A percentile compares a stretch with the other conserved stretches of the same genome.
Evolutionary conservation across 2,113 vertebrate species (phyloP).

Genomic region (Leptobrachium ailaonicum): DNA sequence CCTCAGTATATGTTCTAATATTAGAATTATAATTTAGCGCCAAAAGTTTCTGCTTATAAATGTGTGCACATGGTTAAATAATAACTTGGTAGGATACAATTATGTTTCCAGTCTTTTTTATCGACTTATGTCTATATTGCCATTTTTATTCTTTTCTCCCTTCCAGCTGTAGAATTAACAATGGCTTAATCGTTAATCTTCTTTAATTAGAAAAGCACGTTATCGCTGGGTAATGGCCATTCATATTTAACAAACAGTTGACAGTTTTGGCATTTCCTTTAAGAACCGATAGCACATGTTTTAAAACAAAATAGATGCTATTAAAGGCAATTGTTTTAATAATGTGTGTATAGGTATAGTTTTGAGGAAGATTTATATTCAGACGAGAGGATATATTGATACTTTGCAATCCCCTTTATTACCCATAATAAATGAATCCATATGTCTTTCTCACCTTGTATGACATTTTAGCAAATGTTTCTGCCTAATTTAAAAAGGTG

Average conservation of each 20-base stretch:
- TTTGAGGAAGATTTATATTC: no score
- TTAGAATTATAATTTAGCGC: no score
- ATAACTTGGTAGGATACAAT: slow-evolving; percentile 37
- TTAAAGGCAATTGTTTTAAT: slow-evolving; percentile 7
- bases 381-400: no score
- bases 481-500: no score
- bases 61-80: slow-evolving; percentile 27
- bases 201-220: slow-evolving; percentile 41
- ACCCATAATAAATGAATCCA: no score
- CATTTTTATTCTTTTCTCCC: slow-evolving; percentile 27
- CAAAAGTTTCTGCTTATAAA: neutral
- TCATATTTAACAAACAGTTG: slow-evolving; percentile 36
- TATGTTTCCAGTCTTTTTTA: slow-evolving; percentile 17
- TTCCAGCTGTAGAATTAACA: slow-evolving; percentile 26
- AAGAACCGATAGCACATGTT: slow-evolving; percentile 1
- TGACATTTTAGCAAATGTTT: no score
- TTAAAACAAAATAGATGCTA: slow-evolving; percentile 6
- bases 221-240: slow-evolving; percentile 14
- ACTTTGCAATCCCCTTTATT: no score
- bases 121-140: slow-evolving; percentile 34
- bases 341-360: no score
- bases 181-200: slow-evolving; percentile 4
- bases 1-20: no score
- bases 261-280: slow-evolving; percentile 26
- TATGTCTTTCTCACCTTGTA: no score